Percentiles rank a stretch among this genome's conserved stretches.
Evolutionary conservation across 2,888 invertebrate species (phyloP).

Genomic region (Drosophila helvetica): DNA sequence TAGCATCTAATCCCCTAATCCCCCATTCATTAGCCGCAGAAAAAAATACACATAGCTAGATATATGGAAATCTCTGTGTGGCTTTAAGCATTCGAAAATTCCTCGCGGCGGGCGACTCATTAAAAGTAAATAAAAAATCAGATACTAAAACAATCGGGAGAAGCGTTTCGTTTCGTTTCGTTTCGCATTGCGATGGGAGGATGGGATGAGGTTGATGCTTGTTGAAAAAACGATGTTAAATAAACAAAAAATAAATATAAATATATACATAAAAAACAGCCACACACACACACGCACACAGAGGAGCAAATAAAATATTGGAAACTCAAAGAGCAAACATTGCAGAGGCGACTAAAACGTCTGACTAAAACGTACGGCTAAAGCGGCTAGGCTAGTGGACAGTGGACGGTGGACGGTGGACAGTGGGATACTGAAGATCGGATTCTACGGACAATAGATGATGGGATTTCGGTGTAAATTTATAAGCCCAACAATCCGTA

Average conservation of each 20-base stretch:
- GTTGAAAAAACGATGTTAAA: slow-evolving; percentile 75
- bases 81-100: slow-evolving; percentile 34
- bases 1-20: neutral
- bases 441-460: neutral
- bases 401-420: neutral
- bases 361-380: slow-evolving; percentile 11
- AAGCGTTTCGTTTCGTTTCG: slow-evolving; percentile 43
- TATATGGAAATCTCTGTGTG: slow-evolving; percentile 15
- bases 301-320: slow-evolving; percentile 19
- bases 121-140: slow-evolving; percentile 75
- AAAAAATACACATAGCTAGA: no score
- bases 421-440: slow-evolving; percentile 1
- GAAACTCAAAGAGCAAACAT: slow-evolving; percentile 51
- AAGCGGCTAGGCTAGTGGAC: slow-evolving; percentile 12
- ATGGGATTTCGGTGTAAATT: slow-evolving; percentile 56
- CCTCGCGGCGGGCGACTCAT: slow-evolving; percentile 51
- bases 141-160: slow-evolving; percentile 68
- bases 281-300: slow-evolving; percentile 3
- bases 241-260: slow-evolving; percentile 65
- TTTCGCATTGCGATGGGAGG: slow-evolving; percentile 1
- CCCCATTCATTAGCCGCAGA: slow-evolving; percentile 1
- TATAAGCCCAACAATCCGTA: slow-evolving; percentile 62
- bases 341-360: slow-evolving; percentile 46
- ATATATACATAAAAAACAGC: slow-evolving; percentile 26
- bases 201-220: slow-evolving; percentile 44